Base-by-base conservation (phyloP, 2,113 vertebrate species). In the Thunnus thynnus region DNA sequence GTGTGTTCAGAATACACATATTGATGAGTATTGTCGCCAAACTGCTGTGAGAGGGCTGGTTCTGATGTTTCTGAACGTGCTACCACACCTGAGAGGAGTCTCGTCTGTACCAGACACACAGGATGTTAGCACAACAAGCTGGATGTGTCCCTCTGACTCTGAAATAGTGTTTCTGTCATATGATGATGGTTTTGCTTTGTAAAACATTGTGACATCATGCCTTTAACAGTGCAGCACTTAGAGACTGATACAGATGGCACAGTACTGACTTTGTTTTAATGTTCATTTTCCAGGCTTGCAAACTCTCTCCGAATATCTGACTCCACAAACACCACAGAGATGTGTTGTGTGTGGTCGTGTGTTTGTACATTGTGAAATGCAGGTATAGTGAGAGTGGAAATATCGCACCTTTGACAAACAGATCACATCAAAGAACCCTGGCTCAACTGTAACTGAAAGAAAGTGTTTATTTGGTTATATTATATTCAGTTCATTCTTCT, bases 371-470 rank as follows among this genome's bases (percentile, higher is more conserved):
- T 36, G 36, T 50, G 13, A 30, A 56, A 16, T 3, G 64, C 41
- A 13, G 27, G 5, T 30, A 22, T 32, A 57, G 66, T 4, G 25
- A 67, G 62, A 78, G n/a, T 73, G 68, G 68, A 83, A 78, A 72
- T 17, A 25, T 61, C 1, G 5, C 52, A 63, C 52, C 80, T 52
- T 13, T 14, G n/a, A 63, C 36, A 63, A 20, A 13, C 46, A 2
- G 9, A 8, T 72, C 50, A 52, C 62, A 58, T 73, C 32, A 56
- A 52, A 57, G 16, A 36, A n/a, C 13, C 60, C 1, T 5, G 8
- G 0, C 32, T 16, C 20, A 36, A 44, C 13, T 22, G 63, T 17
- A 68, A 5, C 36, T 48, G 13, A 54, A n/a, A 5, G 11, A 41
- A 25, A 0, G 0, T 5, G 6, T 47, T 66, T 67, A 20, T 50